A percentile compares a stretch with the other conserved stretches of the same genome.
Evolutionary conservation across 1,140 invertebrate genomes (phyloP).

Genomic region (Halyomorpha halys): DNA sequence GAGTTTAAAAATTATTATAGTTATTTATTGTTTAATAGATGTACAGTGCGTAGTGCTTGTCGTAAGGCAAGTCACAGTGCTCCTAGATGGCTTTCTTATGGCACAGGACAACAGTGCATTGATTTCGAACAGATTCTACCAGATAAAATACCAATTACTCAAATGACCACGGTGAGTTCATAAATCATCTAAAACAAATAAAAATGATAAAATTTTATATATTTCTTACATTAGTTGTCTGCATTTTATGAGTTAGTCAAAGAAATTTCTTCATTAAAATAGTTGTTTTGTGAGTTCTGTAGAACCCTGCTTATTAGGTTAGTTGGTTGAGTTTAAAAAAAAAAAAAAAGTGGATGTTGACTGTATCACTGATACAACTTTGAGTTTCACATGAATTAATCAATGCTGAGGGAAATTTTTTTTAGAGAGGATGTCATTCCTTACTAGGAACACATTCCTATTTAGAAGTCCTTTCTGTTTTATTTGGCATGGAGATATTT

Average conservation of each 20-base stretch:
- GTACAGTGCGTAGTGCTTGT: slow-evolving; percentile 75
- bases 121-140: slow-evolving; percentile 89
- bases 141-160: slow-evolving; percentile 76
- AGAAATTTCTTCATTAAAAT: background rate
- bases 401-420: no score
- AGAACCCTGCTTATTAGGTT: no score
- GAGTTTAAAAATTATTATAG: background rate
- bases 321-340: no score
- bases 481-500: no score
- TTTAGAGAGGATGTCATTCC: no score
- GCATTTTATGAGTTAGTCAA: background rate
- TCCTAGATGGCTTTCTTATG: slow-evolving; percentile 83
- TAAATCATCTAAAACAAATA: background rate
- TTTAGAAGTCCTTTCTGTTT: no score
- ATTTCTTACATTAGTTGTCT: background rate
- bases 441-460: no score
- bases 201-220: no score
- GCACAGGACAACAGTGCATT: slow-evolving; percentile 86
- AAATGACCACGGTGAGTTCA: slow-evolving; percentile 57
- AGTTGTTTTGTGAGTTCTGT: no score
- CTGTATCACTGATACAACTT: no score
- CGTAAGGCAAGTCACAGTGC: slow-evolving; percentile 80
- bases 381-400: no score
- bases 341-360: no score
- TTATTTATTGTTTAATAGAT: slow-evolving; percentile 44